These are phyloP conservation scores for Rhadina sibilatrix DNA, from an alignment of 2,113 vertebrate species.

Conservation along the genomic window DNA sequence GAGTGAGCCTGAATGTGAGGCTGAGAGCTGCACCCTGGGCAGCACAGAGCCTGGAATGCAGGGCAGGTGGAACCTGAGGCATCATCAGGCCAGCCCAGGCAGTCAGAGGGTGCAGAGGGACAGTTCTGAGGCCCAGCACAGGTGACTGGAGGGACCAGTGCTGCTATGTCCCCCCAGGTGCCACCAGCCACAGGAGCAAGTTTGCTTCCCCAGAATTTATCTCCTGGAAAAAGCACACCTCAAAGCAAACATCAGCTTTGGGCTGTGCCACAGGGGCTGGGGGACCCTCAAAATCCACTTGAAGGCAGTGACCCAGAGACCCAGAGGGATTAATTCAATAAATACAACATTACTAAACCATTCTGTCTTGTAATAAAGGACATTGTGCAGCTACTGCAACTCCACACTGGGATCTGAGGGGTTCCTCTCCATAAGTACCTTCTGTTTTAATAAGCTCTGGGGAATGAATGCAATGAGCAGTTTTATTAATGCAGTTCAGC, in stretches of 20 bases:
- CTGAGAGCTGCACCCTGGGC: too few relatives aligned
- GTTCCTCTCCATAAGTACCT: not conserved
- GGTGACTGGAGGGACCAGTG: accelerated
- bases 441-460: not conserved
- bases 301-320: not conserved
- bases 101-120: accelerated
- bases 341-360: not conserved
- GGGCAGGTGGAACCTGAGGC: not conserved
- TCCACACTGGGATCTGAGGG: not conserved
- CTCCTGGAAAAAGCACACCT: not conserved
- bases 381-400: not conserved
- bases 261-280: not conserved
- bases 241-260: too few relatives aligned
- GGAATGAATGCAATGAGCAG: not conserved
- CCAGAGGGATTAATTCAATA: not conserved
- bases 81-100: not conserved
- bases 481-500: not conserved
- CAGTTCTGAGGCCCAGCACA: not conserved
- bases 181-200: not conserved
- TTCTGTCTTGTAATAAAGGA: not conserved
- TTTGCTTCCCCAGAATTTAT: accelerated
- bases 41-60: too few relatives aligned
- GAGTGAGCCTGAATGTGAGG: too few relatives aligned
- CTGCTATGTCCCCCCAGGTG: accelerated
- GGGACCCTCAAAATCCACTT: accelerated